phyloP scores from a whole-genome alignment of 2,888 invertebrate genomes.

The Laothoe populi region DNA sequence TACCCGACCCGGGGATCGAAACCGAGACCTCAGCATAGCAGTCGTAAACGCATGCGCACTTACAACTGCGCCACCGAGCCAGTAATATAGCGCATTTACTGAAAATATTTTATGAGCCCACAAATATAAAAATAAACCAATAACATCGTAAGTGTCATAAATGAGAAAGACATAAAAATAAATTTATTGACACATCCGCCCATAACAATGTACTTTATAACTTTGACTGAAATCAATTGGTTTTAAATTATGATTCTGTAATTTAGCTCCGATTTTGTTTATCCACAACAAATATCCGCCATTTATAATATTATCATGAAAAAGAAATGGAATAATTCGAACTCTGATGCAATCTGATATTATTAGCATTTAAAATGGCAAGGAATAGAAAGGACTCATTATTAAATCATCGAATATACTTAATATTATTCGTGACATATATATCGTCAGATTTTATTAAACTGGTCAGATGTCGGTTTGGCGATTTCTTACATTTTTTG shows the following conservation, averaged over 20 bases:
- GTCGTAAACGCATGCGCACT: too few species aligned
- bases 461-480: background rate
- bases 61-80: too few species aligned
- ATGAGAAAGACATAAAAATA: conserved; percentile 5
- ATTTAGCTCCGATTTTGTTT: background rate
- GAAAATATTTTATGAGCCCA: background rate
- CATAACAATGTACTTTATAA: too few species aligned
- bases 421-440: conserved; percentile 19
- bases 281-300: too few species aligned
- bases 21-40: too few species aligned
- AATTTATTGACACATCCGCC: background rate
- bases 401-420: background rate
- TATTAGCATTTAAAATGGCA: conserved; percentile 16
- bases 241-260: background rate
- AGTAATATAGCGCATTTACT: too few species aligned
- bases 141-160: conserved; percentile 14
- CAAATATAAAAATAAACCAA: conserved; percentile 8
- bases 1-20: too few species aligned
- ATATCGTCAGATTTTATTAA: conserved; percentile 9
- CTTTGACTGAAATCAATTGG: too few species aligned
- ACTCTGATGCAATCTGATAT: background rate
- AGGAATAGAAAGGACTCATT: conserved; percentile 14
- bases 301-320: too few species aligned
- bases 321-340: background rate
- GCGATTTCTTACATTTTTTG: background rate